Conservation (phyloP, 2,113 vertebrate genomes). For the Suricata suricatta region DNA sequence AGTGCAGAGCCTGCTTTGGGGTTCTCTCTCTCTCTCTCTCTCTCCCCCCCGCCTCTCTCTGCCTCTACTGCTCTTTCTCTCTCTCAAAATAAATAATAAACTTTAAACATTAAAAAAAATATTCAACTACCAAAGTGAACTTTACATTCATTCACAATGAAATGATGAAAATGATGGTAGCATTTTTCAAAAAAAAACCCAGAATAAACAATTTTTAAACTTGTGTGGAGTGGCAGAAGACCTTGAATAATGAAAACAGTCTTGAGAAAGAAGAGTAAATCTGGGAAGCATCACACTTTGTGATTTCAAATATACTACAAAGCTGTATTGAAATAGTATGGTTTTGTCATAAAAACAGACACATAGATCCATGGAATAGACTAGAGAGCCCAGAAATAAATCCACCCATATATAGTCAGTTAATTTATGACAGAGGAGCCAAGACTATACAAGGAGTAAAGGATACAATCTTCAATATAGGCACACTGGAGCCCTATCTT, state of each 20-base stretch:
- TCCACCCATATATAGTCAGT: not conserved
- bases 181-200: not conserved
- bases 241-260: not conserved
- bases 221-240: not conserved
- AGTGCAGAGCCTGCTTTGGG: too few relatives aligned
- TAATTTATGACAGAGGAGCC: not conserved
- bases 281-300: not conserved
- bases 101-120: too few relatives aligned
- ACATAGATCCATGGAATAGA: not conserved
- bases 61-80: too few relatives aligned
- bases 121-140: not conserved
- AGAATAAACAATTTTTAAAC: not conserved
- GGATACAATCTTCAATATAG: not conserved
- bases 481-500: not conserved
- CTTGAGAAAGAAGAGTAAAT: not conserved
- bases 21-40: too few relatives aligned
- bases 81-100: too few relatives aligned
- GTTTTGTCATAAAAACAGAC: not conserved
- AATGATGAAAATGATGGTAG: not conserved
- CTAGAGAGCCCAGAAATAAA: not conserved
- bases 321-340: not conserved
- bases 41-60: too few relatives aligned
- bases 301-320: not conserved
- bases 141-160: not conserved
- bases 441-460: not conserved